Evolutionary conservation across 2,888 invertebrate species (phyloP).

Genomic region (Marronus borbonicus): DNA sequence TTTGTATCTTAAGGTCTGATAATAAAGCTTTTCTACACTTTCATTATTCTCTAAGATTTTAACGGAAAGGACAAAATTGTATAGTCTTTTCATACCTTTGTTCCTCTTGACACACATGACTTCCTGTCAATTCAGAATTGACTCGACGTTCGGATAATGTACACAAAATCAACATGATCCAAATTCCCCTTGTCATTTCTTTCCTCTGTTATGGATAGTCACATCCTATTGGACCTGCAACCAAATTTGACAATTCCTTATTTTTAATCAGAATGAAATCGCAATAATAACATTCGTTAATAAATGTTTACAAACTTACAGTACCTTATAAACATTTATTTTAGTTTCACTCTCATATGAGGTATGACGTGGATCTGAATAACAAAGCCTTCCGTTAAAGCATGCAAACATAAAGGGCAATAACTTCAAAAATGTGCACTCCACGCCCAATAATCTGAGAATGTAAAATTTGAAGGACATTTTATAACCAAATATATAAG

Average conservation of each 20-base stretch:
- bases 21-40: background rate
- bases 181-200: slow-evolving; percentile 36
- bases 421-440: no score
- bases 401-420: no score
- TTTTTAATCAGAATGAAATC: background rate
- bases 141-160: background rate
- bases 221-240: slow-evolving; percentile 38
- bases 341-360: no score
- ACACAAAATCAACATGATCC: slow-evolving; percentile 30
- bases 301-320: no score
- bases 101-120: slow-evolving; percentile 66
- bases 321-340: no score
- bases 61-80: background rate
- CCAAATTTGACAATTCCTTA: background rate
- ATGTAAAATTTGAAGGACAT: no score
- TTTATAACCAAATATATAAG: no score
- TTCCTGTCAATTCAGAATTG: slow-evolving; percentile 59
- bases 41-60: background rate
- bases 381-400: no score
- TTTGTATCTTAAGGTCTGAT: background rate
- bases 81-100: slow-evolving; percentile 64
- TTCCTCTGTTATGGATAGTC: background rate
- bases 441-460: no score
- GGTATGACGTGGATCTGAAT: no score
- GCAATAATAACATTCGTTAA: no score